Percentiles rank a stretch among this genome's conserved stretches.
phyloP scores from a whole-genome alignment of 2,888 invertebrate species.

The Eustalomyia histrio region DNA sequence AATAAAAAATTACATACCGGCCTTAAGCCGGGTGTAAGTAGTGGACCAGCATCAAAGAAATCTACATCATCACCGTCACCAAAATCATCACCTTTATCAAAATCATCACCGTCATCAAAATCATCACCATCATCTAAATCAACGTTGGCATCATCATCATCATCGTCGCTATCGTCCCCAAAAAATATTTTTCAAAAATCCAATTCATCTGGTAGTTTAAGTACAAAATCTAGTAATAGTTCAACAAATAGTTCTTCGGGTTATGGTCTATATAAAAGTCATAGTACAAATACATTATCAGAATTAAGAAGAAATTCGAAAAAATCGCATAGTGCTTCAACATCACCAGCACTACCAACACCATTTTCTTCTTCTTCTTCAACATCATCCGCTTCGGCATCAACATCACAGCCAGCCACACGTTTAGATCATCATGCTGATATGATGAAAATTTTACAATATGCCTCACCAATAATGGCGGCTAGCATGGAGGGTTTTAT shows the following conservation, averaged over 20 bases:
- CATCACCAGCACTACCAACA: slow-evolving; percentile 63
- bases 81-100: no score
- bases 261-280: slow-evolving; percentile 73
- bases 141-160: no score
- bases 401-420: slow-evolving; percentile 72
- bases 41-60: slow-evolving; percentile 91
- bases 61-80: slow-evolving; percentile 50
- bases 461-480: slow-evolving; percentile 82
- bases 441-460: slow-evolving; percentile 81
- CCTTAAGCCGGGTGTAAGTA: slow-evolving; percentile 90
- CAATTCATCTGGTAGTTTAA: slow-evolving; percentile 77
- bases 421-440: slow-evolving; percentile 76
- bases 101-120: slow-evolving; percentile 90
- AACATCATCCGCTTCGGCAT: slow-evolving; percentile 38
- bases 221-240: slow-evolving; percentile 71
- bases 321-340: slow-evolving; percentile 68
- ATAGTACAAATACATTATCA: slow-evolving; percentile 77
- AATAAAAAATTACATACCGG: slow-evolving; percentile 86
- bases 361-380: slow-evolving; percentile 46
- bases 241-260: slow-evolving; percentile 58
- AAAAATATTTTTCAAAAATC: slow-evolving; percentile 78
- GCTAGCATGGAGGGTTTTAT: slow-evolving; percentile 86
- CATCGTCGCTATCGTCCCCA: slow-evolving; percentile 40
- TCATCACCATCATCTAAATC: slow-evolving; percentile 30
- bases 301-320: slow-evolving; percentile 66